phyloP scores from a whole-genome alignment of 2,113 vertebrate species.

The Hippocampus mohnikei region DNA sequence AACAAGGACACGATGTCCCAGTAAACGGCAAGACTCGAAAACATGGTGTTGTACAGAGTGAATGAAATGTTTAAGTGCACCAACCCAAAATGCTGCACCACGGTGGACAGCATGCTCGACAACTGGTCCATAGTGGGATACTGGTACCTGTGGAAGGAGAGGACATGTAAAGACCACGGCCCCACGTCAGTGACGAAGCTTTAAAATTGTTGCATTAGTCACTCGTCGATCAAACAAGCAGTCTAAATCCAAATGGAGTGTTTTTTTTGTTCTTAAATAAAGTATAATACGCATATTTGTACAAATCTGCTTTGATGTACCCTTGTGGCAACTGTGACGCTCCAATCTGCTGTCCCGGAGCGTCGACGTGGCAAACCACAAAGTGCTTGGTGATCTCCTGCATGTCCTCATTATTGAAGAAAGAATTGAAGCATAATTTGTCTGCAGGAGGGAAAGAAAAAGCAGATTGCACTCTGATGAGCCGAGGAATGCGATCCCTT shows the following conservation, averaged over 20 bases:
- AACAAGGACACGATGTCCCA: background rate
- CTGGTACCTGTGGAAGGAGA: slow-evolving; percentile 81
- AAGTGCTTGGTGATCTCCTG: slow-evolving; percentile 99
- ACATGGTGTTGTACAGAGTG: background rate
- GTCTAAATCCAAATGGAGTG: background rate
- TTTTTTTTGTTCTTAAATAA: background rate
- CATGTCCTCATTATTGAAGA: slow-evolving; percentile 98
- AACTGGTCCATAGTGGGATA: slow-evolving; percentile 97
- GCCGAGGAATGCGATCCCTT: slow-evolving; percentile 3
- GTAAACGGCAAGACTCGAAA: background rate
- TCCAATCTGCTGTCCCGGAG: slow-evolving; percentile 87
- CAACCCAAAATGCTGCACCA: slow-evolving; percentile 95
- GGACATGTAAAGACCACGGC: background rate
- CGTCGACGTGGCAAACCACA: slow-evolving; percentile 93
- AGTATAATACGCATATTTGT: background rate
- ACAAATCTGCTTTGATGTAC: slow-evolving; percentile 61
- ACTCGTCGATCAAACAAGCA: background rate
- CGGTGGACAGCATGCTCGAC: slow-evolving; percentile 91
- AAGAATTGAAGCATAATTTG: slow-evolving; percentile 94
- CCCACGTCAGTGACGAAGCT: background rate
- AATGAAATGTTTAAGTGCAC: slow-evolving; percentile 40
- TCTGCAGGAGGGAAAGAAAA: slow-evolving; percentile 70
- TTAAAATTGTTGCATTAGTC: background rate
- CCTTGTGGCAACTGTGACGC: slow-evolving; percentile 91
- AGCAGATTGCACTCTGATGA: background rate